Evolutionary conservation across 1,140 invertebrate genomes (phyloP).

Genomic region (Rhopalosiphum padi): DNA sequence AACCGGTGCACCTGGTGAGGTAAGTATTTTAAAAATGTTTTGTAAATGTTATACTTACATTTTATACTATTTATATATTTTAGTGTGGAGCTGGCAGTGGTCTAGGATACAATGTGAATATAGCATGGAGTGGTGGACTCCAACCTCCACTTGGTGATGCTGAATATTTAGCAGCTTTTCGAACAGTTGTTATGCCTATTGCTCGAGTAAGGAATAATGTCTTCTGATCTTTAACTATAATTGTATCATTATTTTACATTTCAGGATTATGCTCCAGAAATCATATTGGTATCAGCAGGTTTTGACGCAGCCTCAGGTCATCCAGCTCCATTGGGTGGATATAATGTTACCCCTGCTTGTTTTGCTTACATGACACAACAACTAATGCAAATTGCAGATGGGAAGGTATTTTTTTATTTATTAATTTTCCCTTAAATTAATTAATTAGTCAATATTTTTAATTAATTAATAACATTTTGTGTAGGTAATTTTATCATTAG

Average conservation of each 20-base stretch:
- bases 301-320: slow-evolving; percentile 97
- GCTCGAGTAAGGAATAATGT: slow-evolving; percentile 69
- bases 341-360: slow-evolving; percentile 89
- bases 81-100: slow-evolving; percentile 87
- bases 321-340: slow-evolving; percentile 92
- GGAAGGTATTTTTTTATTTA: slow-evolving; percentile 70
- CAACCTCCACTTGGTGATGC: slow-evolving; percentile 95
- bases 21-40: slow-evolving; percentile 60
- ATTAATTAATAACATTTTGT: slow-evolving; percentile 48
- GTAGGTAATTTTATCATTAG: slow-evolving; percentile 82
- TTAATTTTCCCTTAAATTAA: neutral
- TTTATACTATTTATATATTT: neutral
- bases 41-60: neutral
- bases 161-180: slow-evolving; percentile 97
- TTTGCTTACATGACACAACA: slow-evolving; percentile 97
- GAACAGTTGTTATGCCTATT: slow-evolving; percentile 91
- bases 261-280: slow-evolving; percentile 90
- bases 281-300: slow-evolving; percentile 95
- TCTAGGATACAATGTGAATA: slow-evolving; percentile 96
- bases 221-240: neutral
- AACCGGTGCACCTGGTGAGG: slow-evolving; percentile 88
- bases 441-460: neutral
- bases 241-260: slow-evolving; percentile 58
- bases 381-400: slow-evolving; percentile 87
- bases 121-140: slow-evolving; percentile 92